Percentiles rank a stretch among this genome's conserved stretches.
phyloP scores from a whole-genome alignment of 2,797 vertebrate species.

The Lepidocolaptes lacrymiger region DNA sequence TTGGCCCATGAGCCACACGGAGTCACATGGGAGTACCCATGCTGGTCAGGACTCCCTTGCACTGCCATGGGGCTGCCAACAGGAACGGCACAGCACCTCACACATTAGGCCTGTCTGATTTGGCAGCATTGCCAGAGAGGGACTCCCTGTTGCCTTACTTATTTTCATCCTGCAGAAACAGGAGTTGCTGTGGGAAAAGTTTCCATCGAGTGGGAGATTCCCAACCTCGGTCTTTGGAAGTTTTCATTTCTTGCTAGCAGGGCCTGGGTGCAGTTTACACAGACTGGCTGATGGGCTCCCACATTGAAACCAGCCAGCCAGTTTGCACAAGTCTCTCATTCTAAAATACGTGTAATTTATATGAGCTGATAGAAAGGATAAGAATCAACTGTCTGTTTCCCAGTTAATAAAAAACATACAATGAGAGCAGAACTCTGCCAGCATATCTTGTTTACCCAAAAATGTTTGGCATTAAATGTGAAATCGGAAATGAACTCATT shows the following conservation, averaged over 20 bases:
- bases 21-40: not conserved
- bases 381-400: conserved; percentile 69
- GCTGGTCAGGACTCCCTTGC: not conserved
- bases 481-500: conserved; percentile 82
- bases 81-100: not conserved
- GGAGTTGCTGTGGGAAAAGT: not conserved
- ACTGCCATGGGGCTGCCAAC: not conserved
- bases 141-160: not conserved
- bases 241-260: not conserved
- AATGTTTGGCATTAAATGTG: conserved; percentile 76
- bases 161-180: not conserved
- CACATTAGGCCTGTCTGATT: not conserved
- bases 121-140: not conserved
- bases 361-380: conserved; percentile 65
- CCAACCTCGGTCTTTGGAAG: not conserved
- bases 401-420: conserved; percentile 77
- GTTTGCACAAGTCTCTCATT: conserved; percentile 58
- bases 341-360: conserved; percentile 57
- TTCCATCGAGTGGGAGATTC: not conserved
- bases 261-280: not conserved
- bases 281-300: not conserved
- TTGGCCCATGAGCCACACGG: not conserved
- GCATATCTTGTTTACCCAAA: conserved; percentile 76
- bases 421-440: conserved; percentile 63
- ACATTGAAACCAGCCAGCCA: conserved; percentile 12